phyloP scores from a whole-genome alignment of 2,113 vertebrate species.

The Trachemys scripta region DNA sequence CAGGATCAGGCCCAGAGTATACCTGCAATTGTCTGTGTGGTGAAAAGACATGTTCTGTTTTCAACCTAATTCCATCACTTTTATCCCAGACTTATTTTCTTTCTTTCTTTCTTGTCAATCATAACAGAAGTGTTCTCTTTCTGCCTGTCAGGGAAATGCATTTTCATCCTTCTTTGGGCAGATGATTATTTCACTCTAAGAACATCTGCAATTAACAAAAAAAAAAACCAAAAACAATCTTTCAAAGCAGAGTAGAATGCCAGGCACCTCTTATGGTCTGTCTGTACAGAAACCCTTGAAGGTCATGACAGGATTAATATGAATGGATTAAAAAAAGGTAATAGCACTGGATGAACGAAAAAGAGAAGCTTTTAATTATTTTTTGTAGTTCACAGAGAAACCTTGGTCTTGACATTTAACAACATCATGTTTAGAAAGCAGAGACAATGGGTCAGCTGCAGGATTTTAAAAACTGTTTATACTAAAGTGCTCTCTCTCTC shows the following conservation, averaged over 20 bases:
- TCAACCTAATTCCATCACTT: not conserved
- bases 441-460: conserved; percentile 13
- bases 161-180: conserved; percentile 31
- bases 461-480: not conserved
- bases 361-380: conserved; percentile 26
- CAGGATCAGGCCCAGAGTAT: not conserved
- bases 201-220: not conserved
- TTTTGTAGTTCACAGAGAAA: conserved; percentile 10
- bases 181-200: conserved; percentile 41
- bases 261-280: not conserved
- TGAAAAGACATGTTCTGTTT: not conserved
- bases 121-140: not conserved
- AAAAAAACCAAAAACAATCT: not conserved
- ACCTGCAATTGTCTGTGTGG: not conserved
- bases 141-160: conserved; percentile 14
- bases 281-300: conserved; percentile 3
- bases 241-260: conserved; percentile 31
- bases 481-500: not conserved
- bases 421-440: conserved; percentile 25
- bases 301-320: conserved; percentile 40
- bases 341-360: conserved; percentile 10
- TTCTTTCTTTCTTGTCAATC: not conserved
- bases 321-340: conserved; percentile 40
- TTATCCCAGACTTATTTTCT: not conserved
- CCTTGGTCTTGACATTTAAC: not conserved